A percentile compares a stretch with the other conserved stretches of the same genome.
phyloP scores from a whole-genome alignment of 2,797 vertebrate genomes.

The Hyperoplus immaculatus region DNA sequence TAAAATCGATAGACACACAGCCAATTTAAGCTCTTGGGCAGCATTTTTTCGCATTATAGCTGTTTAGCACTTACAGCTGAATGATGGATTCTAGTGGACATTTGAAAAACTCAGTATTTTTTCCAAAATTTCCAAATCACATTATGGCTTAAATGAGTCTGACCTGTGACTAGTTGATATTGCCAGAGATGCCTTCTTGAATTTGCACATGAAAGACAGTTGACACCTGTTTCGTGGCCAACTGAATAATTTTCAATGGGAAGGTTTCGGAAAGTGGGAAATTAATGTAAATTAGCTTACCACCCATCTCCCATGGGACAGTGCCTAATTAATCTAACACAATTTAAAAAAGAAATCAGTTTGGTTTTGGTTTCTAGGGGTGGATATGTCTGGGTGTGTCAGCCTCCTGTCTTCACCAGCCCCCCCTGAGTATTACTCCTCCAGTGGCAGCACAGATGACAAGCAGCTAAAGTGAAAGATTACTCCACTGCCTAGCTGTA shows the following conservation, averaged over 20 bases:
- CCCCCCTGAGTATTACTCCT: slow-evolving; percentile 36
- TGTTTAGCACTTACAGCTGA: neutral
- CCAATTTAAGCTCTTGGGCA: neutral
- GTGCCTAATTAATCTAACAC: slow-evolving; percentile 57
- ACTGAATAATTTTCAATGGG: slow-evolving; percentile 26
- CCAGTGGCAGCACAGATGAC: slow-evolving; percentile 45
- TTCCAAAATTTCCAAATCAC: neutral
- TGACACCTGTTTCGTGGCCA: slow-evolving; percentile 33
- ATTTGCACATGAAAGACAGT: slow-evolving; percentile 56
- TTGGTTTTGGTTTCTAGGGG: slow-evolving; percentile 44
- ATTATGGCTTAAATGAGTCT: neutral
- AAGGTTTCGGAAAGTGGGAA: slow-evolving; percentile 29
- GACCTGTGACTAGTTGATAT: neutral
- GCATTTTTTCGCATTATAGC: too few species aligned
- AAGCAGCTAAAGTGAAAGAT: slow-evolving; percentile 67
- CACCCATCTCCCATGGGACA: slow-evolving; percentile 42
- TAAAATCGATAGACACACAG: neutral
- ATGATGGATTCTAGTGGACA: neutral
- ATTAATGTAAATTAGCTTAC: slow-evolving; percentile 60
- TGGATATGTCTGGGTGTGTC: slow-evolving; percentile 30
- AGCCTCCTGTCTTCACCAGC: slow-evolving; percentile 25
- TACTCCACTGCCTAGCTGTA: slow-evolving; percentile 55
- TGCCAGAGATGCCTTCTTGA: neutral
- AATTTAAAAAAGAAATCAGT: slow-evolving; percentile 45
- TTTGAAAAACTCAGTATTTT: neutral